Evolutionary conservation across 2,797 vertebrate species (phyloP).

Genomic region (Bufotes viridis): DNA sequence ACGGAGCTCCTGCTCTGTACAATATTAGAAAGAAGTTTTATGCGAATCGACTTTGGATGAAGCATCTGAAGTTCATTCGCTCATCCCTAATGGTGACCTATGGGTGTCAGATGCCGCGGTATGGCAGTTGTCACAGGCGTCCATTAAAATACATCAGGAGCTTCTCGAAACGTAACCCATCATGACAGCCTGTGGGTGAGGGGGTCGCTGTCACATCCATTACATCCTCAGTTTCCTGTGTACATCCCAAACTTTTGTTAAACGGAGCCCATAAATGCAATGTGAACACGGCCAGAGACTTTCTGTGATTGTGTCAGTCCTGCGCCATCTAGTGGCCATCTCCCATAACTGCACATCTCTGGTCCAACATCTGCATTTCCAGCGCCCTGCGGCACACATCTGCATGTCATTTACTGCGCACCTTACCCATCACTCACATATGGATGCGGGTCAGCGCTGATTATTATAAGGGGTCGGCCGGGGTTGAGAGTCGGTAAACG

Average conservation of each 20-base stretch:
- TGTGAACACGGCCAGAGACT: no score
- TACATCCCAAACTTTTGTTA: no score
- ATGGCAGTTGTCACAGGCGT: no score
- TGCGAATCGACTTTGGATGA: no score
- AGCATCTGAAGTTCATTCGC: no score
- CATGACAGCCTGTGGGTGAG: no score
- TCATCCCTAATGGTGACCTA: background rate
- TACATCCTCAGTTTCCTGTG: no score
- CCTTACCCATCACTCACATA: background rate
- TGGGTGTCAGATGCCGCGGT: background rate
- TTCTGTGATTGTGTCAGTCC: background rate
- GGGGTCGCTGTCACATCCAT: no score
- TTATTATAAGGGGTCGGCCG: background rate
- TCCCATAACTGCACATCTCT: background rate
- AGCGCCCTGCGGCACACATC: background rate
- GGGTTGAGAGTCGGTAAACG: background rate
- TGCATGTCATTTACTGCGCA: background rate
- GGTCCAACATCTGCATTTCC: background rate
- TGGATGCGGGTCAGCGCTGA: background rate
- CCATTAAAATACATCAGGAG: background rate
- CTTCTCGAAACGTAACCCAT: no score
- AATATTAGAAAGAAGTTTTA: no score
- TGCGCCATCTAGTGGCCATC: conserved; percentile 16
- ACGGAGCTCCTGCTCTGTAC: no score
- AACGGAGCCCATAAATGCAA: no score